phyloP scores from a whole-genome alignment of 1,140 invertebrate genomes.

The Drosophila prosaltans region DNA sequence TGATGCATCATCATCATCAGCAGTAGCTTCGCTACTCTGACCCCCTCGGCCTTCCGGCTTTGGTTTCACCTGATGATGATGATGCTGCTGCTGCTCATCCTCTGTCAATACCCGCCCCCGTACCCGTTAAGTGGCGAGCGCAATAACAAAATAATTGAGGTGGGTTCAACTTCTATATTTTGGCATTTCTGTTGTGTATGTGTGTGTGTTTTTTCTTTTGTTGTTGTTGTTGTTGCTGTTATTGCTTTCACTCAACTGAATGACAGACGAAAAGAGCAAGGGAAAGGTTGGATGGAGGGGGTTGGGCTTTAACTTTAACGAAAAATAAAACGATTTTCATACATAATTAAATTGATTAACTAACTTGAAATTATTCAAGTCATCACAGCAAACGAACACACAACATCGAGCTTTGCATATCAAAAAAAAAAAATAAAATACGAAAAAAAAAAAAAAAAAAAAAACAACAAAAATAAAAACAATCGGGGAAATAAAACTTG shows the following conservation, averaged over 20 bases:
- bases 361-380: conserved; percentile 56
- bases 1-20: conserved; percentile 41
- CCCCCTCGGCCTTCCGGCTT: conserved; percentile 3
- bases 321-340: conserved; percentile 54
- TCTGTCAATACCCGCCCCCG: not conserved
- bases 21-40: conserved; percentile 26
- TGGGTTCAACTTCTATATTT: conserved; percentile 36
- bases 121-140: conserved; percentile 27
- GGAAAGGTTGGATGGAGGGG: not conserved
- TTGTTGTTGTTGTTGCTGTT: conserved; percentile 18
- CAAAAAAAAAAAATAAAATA: too few species aligned
- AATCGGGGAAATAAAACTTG: conserved; percentile 9
- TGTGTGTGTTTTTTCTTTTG: not conserved
- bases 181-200: not conserved
- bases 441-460: conserved; percentile 25
- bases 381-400: conserved; percentile 6
- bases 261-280: not conserved
- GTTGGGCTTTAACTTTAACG: conserved; percentile 1
- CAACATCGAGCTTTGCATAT: conserved; percentile 46
- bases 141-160: conserved; percentile 62
- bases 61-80: not conserved
- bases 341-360: conserved; percentile 62
- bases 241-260: conserved; percentile 34
- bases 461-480: conserved; percentile 15
- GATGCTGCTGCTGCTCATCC: conserved; percentile 12